phyloP scores from a whole-genome alignment of 2,113 vertebrate species.

The Rallus limicola region DNA sequence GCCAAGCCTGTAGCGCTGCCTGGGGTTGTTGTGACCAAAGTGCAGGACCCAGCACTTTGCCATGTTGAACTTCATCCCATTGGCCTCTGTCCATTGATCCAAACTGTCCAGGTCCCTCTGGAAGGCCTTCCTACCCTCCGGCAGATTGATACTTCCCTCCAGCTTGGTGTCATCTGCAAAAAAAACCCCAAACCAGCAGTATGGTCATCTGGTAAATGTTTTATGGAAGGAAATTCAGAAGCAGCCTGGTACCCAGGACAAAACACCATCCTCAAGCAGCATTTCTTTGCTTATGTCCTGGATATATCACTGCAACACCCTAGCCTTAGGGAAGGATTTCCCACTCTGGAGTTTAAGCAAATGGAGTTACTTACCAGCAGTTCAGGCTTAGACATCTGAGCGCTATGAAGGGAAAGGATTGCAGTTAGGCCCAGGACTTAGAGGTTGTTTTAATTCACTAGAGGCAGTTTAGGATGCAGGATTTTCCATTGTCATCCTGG shows the following conservation, averaged over 20 bases:
- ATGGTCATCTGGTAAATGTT: neutral
- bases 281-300: neutral
- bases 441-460: neutral
- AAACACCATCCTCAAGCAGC: neutral
- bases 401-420: neutral
- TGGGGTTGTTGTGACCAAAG: no score
- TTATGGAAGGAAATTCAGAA: neutral
- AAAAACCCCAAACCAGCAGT: no score
- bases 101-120: no score
- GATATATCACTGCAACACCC: neutral
- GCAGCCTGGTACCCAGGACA: neutral
- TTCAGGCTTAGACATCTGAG: neutral
- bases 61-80: no score
- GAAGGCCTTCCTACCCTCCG: no score
- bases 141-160: no score
- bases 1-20: no score
- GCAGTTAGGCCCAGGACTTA: neutral
- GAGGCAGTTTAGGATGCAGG: neutral
- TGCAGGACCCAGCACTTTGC: no score
- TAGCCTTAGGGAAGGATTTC: neutral
- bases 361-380: neutral
- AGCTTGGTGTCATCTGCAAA: no score
- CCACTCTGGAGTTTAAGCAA: neutral
- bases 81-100: no score
- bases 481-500: neutral